Evolutionary conservation across 2,888 invertebrate species (phyloP), one percentile per base, ranked within the genome.

Genomic region (Heliconius ismenius): DNA sequence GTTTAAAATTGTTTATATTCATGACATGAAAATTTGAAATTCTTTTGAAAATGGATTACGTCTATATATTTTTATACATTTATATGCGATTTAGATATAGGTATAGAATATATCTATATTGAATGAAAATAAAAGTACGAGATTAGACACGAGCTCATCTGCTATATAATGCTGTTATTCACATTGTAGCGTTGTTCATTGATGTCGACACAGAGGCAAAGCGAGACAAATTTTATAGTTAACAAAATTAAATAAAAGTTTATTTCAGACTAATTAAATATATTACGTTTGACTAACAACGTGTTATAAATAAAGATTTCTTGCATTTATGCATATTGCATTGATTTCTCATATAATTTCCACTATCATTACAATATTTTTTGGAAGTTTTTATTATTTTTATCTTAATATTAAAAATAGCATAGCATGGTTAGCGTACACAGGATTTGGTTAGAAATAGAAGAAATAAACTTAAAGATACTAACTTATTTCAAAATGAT

Each of bases 151-250:
- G 76, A 72, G 76, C 76, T 72, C 64, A 65, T 72, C 72, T 72
- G 26, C 72, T 36, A 62, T 36, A 62, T 64, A 85, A 87, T 26
- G 32, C 68, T 63, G 76, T 36, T 49, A 64, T 63, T 69, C 74
- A 74, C 68, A 73, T 43, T 43, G 65, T 54, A 60, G 69, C 24
- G 67, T 67, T 79, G 65, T 72, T 67, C 76, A 79, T 26, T 84
- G 80, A 79, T 62, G 60, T 26, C 79, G 79, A 80, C 79, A 77
- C 76, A 65, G 49, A 15, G 32, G n/a, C 2, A 39, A 54, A 21
- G 21, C 0, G 15, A 26, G 18, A 43, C 9, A 26, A 24, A 43
- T 68, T 68, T 10, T 10, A 58, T 58, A 58, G 10, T 18, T 58
- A n/a, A 10, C 0, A 58, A 21, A 58, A 58, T 10, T 10, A 10